Conservation (phyloP, 2,797 vertebrate genomes). For the Micromesistius poutassou region DNA sequence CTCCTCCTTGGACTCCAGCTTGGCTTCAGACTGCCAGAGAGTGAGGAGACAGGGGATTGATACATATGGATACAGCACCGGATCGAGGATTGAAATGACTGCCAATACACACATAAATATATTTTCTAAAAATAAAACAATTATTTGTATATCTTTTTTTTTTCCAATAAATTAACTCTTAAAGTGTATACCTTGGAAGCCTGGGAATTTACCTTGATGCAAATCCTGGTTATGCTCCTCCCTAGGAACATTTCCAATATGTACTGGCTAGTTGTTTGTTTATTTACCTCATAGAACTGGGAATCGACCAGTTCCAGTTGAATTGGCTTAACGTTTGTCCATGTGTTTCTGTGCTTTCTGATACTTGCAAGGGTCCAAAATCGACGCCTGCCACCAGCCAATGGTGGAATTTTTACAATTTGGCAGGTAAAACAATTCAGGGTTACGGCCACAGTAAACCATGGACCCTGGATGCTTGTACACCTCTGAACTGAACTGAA, state of each 20-base stretch:
- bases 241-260: background rate
- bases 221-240: background rate
- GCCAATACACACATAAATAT: background rate
- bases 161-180: background rate
- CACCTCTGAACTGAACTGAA: too few species aligned
- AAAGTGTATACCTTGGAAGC: background rate
- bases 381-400: too few species aligned
- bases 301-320: background rate
- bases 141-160: too few species aligned
- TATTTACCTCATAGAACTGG: background rate
- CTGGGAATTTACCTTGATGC: background rate
- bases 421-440: too few species aligned
- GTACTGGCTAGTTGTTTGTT: background rate
- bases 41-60: background rate
- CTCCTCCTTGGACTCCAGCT: conserved; percentile 85
- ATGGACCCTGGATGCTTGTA: background rate
- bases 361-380: too few species aligned
- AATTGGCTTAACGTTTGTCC: background rate
- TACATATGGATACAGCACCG: background rate
- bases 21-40: conserved; percentile 78
- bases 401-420: too few species aligned
- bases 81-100: background rate
- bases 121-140: too few species aligned
- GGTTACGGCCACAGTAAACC: background rate
- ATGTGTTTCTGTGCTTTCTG: background rate